A percentile compares a stretch with the other conserved stretches of the same genome.
These are phyloP conservation scores for Enteromius viviparus DNA, from an alignment of 2,797 vertebrate genomes.

Conservation along the genomic window DNA sequence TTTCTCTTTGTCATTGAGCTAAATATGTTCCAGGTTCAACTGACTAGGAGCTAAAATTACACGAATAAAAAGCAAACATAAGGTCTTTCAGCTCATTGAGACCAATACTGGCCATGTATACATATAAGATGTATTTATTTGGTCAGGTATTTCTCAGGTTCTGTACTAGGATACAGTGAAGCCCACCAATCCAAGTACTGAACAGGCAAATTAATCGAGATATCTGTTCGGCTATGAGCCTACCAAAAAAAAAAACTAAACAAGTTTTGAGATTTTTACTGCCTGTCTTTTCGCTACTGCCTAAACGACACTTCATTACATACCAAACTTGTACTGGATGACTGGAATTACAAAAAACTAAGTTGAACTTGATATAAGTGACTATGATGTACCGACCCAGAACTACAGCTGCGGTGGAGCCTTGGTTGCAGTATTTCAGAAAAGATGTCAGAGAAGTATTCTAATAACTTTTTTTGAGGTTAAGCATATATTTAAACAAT, in stretches of 20 bases:
- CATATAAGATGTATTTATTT: not conserved
- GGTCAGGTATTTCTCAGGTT: slow-evolving; percentile 25
- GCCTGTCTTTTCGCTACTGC: not conserved
- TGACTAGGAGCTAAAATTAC: slow-evolving; percentile 18
- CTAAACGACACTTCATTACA: not conserved
- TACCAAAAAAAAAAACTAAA: too few species aligned
- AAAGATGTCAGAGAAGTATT: slow-evolving; percentile 8
- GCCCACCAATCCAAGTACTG: slow-evolving; percentile 17
- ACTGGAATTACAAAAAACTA: not conserved
- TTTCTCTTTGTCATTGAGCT: slow-evolving; percentile 7
- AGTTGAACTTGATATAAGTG: not conserved
- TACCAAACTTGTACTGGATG: not conserved
- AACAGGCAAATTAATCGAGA: slow-evolving; percentile 38
- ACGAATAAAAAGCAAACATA: slow-evolving; percentile 3
- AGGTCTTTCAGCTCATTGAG: not conserved
- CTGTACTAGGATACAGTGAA: slow-evolving; percentile 34
- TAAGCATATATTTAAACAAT: not conserved
- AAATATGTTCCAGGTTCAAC: slow-evolving; percentile 17
- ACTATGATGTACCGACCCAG: not conserved
- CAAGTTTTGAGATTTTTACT: too few species aligned
- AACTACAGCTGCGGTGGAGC: slow-evolving; percentile 13
- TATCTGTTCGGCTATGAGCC: slow-evolving; percentile 58
- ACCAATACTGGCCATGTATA: not conserved
- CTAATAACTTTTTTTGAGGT: not conserved
- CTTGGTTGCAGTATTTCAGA: slow-evolving; percentile 16